phyloP scores from a whole-genome alignment of 2,797 vertebrate genomes.

The Sebastes taczanowskii region DNA sequence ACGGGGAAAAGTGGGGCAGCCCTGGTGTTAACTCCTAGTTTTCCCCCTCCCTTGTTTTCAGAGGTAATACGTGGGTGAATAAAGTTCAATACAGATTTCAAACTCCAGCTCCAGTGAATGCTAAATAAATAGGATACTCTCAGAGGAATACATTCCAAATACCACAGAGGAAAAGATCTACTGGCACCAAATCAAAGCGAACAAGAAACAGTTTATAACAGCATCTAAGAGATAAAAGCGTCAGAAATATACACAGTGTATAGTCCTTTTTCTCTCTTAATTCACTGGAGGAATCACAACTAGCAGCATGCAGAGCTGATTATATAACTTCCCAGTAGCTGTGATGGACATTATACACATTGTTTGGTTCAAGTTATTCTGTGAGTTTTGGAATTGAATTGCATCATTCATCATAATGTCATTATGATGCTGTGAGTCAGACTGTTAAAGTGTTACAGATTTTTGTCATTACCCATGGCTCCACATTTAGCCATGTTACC shows the following conservation, averaged over 20 bases:
- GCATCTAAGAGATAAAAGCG: constrained; percentile 11
- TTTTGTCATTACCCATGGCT: too few species aligned
- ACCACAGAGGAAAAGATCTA: constrained; percentile 2
- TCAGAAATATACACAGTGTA: background rate
- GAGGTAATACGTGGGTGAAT: constrained; percentile 7
- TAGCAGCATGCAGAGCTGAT: background rate
- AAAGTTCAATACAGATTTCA: constrained; percentile 20
- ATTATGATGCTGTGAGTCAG: background rate
- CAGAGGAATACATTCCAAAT: constrained; percentile 19
- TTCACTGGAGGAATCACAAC: constrained; percentile 9
- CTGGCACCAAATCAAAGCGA: constrained; percentile 20
- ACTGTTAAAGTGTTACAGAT: background rate
- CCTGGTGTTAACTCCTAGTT: background rate
- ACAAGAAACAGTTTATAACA: constrained; percentile 19
- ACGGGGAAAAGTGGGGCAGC: constrained; percentile 30
- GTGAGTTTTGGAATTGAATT: background rate
- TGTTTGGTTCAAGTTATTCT: background rate
- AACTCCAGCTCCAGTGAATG: constrained; percentile 3
- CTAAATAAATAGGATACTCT: constrained; percentile 24
- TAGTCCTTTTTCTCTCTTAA: background rate
- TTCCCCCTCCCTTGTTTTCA: background rate
- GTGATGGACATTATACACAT: background rate
- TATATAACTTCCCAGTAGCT: background rate
- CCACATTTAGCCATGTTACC: too few species aligned
- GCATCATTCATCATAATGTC: background rate